A percentile compares a stretch with the other conserved stretches of the same genome.
Evolutionary conservation across 1,140 invertebrate species (phyloP).

Genomic region (Uloborus diversus): DNA sequence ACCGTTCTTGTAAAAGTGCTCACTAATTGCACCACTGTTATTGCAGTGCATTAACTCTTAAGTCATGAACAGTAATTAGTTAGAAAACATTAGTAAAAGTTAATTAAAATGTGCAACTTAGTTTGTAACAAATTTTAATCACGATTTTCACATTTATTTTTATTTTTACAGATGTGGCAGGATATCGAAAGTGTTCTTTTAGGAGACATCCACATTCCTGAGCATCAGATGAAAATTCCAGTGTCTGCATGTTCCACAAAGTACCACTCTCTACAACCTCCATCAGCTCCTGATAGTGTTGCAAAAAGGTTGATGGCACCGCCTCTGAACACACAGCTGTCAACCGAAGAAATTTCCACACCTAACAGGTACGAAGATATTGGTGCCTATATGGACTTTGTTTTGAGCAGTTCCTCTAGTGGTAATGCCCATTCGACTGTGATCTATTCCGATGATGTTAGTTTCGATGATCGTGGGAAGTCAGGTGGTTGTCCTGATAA

Average conservation of each 20-base stretch:
- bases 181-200: conserved; percentile 68
- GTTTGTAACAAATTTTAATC: no score
- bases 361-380: conserved; percentile 28
- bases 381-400: conserved; percentile 46
- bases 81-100: no score
- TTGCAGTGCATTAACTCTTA: no score
- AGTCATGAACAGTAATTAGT: no score
- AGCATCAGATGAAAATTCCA: conserved; percentile 40
- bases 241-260: background rate
- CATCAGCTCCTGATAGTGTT: background rate
- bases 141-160: no score
- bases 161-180: conserved; percentile 68
- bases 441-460: conserved; percentile 31
- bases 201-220: conserved; percentile 61
- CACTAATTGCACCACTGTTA: no score
- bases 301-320: conserved; percentile 23
- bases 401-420: conserved; percentile 29
- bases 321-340: conserved; percentile 14
- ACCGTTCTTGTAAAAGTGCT: no score
- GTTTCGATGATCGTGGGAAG: conserved; percentile 28
- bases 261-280: background rate
- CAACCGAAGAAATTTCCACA: background rate
- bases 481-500: background rate
- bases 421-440: conserved; percentile 28
- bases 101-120: no score